A percentile compares a stretch with the other conserved stretches of the same genome.
phyloP scores from a whole-genome alignment of 2,113 vertebrate species.

The Galemys pyrenaicus region DNA sequence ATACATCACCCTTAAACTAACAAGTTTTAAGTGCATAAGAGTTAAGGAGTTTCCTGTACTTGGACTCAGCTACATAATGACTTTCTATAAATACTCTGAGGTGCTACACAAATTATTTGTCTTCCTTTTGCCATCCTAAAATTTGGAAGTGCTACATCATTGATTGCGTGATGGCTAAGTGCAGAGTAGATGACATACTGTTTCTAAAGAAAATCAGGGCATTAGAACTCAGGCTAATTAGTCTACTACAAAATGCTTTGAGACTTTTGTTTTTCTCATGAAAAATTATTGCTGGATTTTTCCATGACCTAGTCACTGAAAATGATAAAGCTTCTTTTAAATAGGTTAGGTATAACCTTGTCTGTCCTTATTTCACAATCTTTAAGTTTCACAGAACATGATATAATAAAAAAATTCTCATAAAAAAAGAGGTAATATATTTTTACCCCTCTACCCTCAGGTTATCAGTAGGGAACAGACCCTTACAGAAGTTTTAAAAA shows the following conservation, averaged over 20 bases:
- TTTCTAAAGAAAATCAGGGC: constrained; percentile 16
- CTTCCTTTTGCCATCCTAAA: background rate
- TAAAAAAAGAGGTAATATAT: background rate
- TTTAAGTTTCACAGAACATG: background rate
- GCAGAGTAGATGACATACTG: background rate
- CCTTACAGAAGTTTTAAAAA: background rate
- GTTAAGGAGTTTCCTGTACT: background rate
- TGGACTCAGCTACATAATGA: background rate
- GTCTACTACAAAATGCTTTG: background rate
- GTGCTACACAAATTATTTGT: background rate
- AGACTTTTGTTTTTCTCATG: background rate
- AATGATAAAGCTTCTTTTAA: background rate
- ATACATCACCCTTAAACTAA: background rate
- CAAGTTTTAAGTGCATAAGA: background rate
- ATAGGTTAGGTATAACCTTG: background rate
- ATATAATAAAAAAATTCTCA: background rate
- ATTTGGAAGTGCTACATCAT: background rate
- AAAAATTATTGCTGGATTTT: background rate
- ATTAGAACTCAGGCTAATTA: background rate
- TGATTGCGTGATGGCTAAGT: background rate
- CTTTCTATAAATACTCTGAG: background rate
- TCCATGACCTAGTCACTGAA: background rate
- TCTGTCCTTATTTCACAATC: background rate
- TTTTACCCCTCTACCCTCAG: background rate
- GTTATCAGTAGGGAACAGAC: background rate